Conservation (phyloP, 2,888 invertebrate genomes). For the Andrena trimmerana region DNA sequence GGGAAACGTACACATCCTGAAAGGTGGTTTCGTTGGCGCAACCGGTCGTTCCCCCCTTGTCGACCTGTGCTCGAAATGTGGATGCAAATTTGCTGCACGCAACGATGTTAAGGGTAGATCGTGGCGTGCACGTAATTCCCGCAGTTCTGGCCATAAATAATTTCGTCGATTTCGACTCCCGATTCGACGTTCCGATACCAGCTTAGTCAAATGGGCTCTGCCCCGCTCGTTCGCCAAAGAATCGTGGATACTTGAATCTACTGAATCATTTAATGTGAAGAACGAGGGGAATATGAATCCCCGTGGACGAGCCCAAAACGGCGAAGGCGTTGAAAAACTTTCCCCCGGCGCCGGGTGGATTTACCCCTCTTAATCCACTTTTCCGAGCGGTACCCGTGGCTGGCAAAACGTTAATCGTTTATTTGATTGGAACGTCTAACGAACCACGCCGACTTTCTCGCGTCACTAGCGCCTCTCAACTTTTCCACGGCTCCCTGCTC, state of each 20-base stretch:
- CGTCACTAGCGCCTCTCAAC: constrained; percentile 26
- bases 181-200: constrained; percentile 5
- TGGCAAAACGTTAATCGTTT: constrained; percentile 38
- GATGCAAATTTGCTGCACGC: constrained; percentile 25
- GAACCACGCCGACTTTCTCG: constrained; percentile 23
- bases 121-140: constrained; percentile 29
- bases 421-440: constrained; percentile 39
- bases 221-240: neutral
- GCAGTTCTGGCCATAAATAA: constrained; percentile 20
- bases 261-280: constrained; percentile 1
- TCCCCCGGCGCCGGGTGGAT: constrained; percentile 27
- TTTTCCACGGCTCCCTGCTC: constrained; percentile 31
- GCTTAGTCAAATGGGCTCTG: neutral
- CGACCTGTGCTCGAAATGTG: constrained; percentile 51
- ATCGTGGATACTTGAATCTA: constrained; percentile 9
- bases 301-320: too few species aligned
- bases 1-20: constrained; percentile 59
- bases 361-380: constrained; percentile 26
- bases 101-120: constrained; percentile 11
- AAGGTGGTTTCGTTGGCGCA: constrained; percentile 46
- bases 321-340: constrained; percentile 26
- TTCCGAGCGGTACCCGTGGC: neutral
- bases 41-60: constrained; percentile 45
- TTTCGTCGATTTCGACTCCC: constrained; percentile 18
- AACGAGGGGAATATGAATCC: neutral